Base-by-base conservation (phyloP, 2,888 invertebrate genomes). In the Phyllotreta cruciferae region DNA sequence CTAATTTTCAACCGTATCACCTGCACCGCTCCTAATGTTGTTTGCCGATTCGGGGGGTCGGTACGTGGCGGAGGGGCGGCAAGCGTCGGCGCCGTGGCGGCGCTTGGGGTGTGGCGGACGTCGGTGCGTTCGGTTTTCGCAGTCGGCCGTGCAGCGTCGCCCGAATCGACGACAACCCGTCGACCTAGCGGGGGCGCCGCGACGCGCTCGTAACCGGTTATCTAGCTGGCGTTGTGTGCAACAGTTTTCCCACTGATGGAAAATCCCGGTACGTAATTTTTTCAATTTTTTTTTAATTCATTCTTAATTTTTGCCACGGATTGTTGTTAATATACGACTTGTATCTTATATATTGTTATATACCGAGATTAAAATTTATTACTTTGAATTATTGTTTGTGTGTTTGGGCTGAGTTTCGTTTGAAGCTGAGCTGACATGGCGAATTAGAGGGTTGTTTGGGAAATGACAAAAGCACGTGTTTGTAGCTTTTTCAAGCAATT, bases 71-170 rank as follows among this genome's bases (percentile, higher is more conserved):
- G 69, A 70, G 70, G 74, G 67, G 71, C 73, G 73, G 71, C 67
- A 68, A 75, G 74, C 79, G 80, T 78, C 77, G 77, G 78, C 80
- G 80, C 78, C 75, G 70, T 78, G 68, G 62, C 64, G 72, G 70
- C 62, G 71, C 66, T 71, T 79, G 80, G 80, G 80, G 80, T 80
- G 80, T 80, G 80, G 80, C 80, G 80, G 79, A 78, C 75, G 74
- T 76, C 77, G 75, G 24, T 47, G 37, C 74, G 69, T 73, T 75
- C 75, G 73, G 69, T 73, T 75, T 74, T 78, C 77, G 75, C 79
- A 80, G 80, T 80, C 74, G 74, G 73, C 74, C 76, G 79, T 79
- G 79, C n/a, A n/a, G n/a, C 76, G 76, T 74, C 77, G 56, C 47
- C 57, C 58, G 58, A 45, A 57, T 53, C 50, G 53, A 44, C 54